phyloP scores from a whole-genome alignment of 2,113 vertebrate genomes.

The Centropus bengalensis region DNA sequence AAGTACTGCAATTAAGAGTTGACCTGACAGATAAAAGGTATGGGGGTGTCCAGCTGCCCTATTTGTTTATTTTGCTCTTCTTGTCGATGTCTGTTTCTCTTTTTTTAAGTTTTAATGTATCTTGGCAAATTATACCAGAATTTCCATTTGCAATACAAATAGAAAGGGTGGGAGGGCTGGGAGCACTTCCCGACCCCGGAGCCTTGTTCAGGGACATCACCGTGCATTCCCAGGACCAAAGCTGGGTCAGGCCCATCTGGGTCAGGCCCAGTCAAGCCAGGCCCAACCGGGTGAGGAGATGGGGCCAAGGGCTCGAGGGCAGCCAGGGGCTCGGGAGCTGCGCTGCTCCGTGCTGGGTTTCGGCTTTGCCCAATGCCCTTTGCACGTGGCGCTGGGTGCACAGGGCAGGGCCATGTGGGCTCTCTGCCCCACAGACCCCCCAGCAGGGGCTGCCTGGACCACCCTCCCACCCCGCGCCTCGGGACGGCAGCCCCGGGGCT shows the following conservation, averaged over 20 bases:
- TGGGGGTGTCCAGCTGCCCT: neutral
- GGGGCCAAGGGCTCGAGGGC: no score
- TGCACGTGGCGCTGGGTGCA: fast-evolving
- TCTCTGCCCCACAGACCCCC: no score
- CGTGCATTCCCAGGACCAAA: neutral
- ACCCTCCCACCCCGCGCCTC: no score
- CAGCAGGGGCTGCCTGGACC: no score
- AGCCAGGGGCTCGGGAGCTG: no score
- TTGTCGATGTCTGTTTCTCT: fast-evolving
- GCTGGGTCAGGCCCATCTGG: no score
- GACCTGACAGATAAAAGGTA: neutral
- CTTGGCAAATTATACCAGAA: neutral
- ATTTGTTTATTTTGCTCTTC: neutral
- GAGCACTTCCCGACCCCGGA: neutral
- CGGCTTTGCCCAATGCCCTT: neutral
- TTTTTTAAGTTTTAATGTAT: neutral
- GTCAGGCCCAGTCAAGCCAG: no score
- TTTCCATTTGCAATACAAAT: neutral
- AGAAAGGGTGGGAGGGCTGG: neutral
- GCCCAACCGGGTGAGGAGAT: no score
- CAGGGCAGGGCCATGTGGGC: neutral
- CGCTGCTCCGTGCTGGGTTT: no score
- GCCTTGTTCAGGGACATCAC: neutral
- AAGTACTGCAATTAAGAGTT: neutral
- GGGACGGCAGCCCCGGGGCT: no score